These are phyloP conservation scores for Malthinus seriepunctatus DNA, from an alignment of 2,888 invertebrate species.

Conservation along the genomic window DNA sequence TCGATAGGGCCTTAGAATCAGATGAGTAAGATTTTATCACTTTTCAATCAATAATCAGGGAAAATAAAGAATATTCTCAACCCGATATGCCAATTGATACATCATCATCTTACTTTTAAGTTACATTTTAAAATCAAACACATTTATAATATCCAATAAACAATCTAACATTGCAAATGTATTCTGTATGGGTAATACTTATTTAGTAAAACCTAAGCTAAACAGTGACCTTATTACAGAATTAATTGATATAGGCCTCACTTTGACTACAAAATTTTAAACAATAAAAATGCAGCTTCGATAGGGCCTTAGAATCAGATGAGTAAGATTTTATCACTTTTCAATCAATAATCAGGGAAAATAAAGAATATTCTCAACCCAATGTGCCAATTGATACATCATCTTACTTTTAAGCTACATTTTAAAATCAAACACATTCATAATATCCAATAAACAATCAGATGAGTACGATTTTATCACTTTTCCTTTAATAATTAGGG, in stretches of 20 bases:
- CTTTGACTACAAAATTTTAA: constrained; percentile 28
- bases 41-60: constrained; percentile 13
- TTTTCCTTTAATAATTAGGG: constrained; percentile 85
- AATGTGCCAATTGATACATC: constrained; percentile 11
- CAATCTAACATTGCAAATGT: neutral
- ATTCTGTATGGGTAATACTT: constrained; percentile 5
- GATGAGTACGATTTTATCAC: constrained; percentile 46
- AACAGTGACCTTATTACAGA: constrained; percentile 14
- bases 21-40: constrained; percentile 46
- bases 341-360: constrained; percentile 20
- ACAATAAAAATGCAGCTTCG: constrained; percentile 27
- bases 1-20: constrained; percentile 39
- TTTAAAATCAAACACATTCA: neutral
- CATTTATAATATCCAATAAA: neutral
- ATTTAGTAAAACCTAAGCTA: constrained; percentile 12
- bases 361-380: constrained; percentile 32
- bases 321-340: constrained; percentile 42
- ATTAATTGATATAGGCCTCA: constrained; percentile 22
- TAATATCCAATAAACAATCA: constrained; percentile 15
- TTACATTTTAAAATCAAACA: neutral
- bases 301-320: constrained; percentile 42
- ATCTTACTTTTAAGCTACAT: neutral
- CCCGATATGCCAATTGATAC: constrained; percentile 17
- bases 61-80: constrained; percentile 31
- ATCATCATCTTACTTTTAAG: constrained; percentile 6